Evolutionary conservation across 2,113 vertebrate species (phyloP), one percentile per base, ranked within the genome.

Genomic region (Microcebus ravelobensis): DNA sequence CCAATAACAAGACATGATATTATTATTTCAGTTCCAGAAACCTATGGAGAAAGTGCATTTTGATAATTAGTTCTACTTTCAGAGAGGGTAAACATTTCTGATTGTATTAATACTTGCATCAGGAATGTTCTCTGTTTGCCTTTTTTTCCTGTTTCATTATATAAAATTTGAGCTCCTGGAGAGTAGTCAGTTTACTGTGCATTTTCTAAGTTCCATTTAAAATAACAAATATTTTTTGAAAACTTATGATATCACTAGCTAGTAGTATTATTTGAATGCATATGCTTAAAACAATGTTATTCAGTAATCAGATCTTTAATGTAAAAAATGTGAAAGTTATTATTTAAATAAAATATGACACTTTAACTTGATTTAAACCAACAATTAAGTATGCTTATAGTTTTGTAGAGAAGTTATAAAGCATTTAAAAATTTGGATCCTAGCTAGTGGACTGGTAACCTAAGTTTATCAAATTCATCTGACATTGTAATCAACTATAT

Each of bases 31-130:
- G 74, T 87, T 96, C 59, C 23, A 61, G 79, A 97, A 92, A 63
- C 29, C 45, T 63, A 85, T 93, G 74, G 59, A 96, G 82, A 91
- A 95, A 96, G 12, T 27, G 21, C 10, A 36, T 84, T 83, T 34
- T 96, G 90, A 91, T 93, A 96, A 93, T 96, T 94, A 97, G 80
- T 95, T 96, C 34, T 90, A 29, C 50, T 93, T 81, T 90, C 74
- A 91, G 25, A 76, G 42, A 29, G 11, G 57, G 15, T 34, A 95
- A 80, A 71, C 52, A 89, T 25, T 5, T 17, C 39, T 71, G 12
- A 39, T 92, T 80, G 86, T 70, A 82, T 55, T 55, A 55, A 55
- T 55, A 18, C 89, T 95, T 55, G 13, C 5, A 27, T 91, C 63
- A 34, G 57, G 21, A 68, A 81, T 96, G 3, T 89, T 95, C 17